A percentile compares a stretch with the other conserved stretches of the same genome.
Evolutionary conservation across 1,140 invertebrate species (phyloP).

Genomic region (Coenobita brevimanus): DNA sequence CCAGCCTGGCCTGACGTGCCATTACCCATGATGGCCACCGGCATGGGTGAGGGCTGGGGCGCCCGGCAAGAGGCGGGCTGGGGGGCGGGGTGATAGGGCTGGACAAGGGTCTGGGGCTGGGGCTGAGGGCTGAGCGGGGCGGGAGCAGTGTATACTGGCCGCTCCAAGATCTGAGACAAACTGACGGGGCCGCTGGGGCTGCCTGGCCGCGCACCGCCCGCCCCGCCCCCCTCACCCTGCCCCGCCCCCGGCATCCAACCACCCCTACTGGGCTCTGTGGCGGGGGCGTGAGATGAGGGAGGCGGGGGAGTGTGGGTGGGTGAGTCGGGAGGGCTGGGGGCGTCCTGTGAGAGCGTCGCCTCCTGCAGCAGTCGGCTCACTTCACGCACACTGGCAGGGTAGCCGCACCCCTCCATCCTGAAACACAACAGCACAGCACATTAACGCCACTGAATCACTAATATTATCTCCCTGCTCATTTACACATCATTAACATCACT

Average conservation of each 20-base stretch:
- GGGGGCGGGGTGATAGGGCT: slow-evolving; percentile 27
- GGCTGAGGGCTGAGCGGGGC: slow-evolving; percentile 30
- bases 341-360: slow-evolving; percentile 41
- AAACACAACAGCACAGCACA: too few relatives aligned
- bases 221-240: slow-evolving; percentile 50
- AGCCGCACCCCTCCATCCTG: slow-evolving; percentile 39
- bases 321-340: slow-evolving; percentile 55
- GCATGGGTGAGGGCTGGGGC: slow-evolving; percentile 58
- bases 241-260: slow-evolving; percentile 31
- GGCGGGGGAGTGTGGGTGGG: slow-evolving; percentile 67
- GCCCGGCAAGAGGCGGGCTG: slow-evolving; percentile 1
- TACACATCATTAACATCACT: too few relatives aligned
- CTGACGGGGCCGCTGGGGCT: slow-evolving; percentile 69
- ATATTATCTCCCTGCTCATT: too few relatives aligned
- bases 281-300: slow-evolving; percentile 11
- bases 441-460: too few relatives aligned
- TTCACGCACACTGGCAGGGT: slow-evolving; percentile 56
- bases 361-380: slow-evolving; percentile 60
- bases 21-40: slow-evolving; percentile 69
- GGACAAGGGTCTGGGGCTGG: slow-evolving; percentile 9
- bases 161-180: slow-evolving; percentile 71
- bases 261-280: slow-evolving; percentile 13
- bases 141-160: slow-evolving; percentile 57
- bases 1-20: slow-evolving; percentile 69
- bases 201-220: slow-evolving; percentile 31